Conservation (phyloP, 2,113 vertebrate species). For the Cynocephalus volans region DNA sequence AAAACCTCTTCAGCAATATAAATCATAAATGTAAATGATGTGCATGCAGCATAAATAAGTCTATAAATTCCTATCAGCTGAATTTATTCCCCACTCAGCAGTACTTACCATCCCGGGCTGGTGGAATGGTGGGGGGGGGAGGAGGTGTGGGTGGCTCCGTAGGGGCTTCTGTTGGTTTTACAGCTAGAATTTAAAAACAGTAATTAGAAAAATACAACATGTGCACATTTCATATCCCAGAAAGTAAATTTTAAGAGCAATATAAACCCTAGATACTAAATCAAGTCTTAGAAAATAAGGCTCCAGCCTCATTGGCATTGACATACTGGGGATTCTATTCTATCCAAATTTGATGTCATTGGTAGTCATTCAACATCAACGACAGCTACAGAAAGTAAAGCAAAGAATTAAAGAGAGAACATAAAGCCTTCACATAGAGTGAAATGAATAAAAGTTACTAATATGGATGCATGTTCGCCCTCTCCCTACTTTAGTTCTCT, state of each 20-base stretch:
- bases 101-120: constrained; percentile 94
- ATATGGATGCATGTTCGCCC: neutral
- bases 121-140: constrained; percentile 97
- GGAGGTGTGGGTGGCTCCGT: constrained; percentile 95
- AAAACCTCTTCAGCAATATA: constrained; percentile 13
- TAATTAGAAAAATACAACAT: constrained; percentile 45
- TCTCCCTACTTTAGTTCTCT: neutral
- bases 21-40: neutral
- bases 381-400: neutral
- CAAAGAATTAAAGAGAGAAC: neutral
- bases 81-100: neutral
- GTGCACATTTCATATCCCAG: neutral
- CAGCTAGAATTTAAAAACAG: constrained; percentile 87
- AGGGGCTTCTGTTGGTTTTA: constrained; percentile 95
- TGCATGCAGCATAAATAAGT: neutral
- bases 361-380: neutral
- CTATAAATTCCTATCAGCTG: neutral
- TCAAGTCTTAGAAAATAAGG: neutral
- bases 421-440: neutral
- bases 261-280: constrained; percentile 5
- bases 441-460: neutral
- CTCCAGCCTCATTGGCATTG: neutral
- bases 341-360: neutral
- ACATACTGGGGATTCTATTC: neutral
- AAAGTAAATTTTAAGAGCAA: neutral